These are phyloP conservation scores for Drosophila mercatorum DNA, from an alignment of 2,888 invertebrate species.

Conservation along the genomic window DNA sequence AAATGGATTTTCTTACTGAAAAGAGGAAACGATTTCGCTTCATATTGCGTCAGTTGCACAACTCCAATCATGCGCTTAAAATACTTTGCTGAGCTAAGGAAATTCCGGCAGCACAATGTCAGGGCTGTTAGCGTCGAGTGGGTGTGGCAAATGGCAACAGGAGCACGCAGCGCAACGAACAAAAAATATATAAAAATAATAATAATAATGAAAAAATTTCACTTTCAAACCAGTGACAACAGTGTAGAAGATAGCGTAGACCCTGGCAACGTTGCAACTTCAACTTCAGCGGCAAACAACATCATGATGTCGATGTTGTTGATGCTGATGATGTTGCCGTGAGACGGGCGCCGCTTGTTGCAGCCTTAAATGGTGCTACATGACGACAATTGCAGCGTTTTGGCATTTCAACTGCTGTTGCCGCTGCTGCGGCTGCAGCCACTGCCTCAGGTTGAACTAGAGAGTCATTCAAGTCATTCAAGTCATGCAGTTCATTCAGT, in stretches of 20 bases:
- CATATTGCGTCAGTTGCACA: constrained; percentile 6
- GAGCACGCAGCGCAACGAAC: constrained; percentile 3
- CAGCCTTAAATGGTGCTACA: constrained; percentile 63
- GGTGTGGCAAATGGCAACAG: constrained; percentile 4
- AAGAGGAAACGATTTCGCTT: neutral
- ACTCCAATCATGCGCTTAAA: constrained; percentile 5
- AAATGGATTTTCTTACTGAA: constrained; percentile 6
- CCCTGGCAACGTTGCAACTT: constrained; percentile 22
- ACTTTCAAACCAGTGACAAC: constrained; percentile 63
- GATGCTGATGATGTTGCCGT: neutral
- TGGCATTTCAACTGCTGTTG: constrained; percentile 49
- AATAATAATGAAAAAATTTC: constrained; percentile 46
- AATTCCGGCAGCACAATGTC: constrained; percentile 28
- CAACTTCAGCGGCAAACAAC: constrained; percentile 20
- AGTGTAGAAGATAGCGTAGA: constrained; percentile 24
- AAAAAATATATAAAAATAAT: neutral
- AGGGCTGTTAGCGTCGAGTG: constrained; percentile 21
- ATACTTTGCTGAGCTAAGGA: constrained; percentile 8
- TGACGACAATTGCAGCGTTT: constrained; percentile 56
- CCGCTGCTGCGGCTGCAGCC: constrained; percentile 11
- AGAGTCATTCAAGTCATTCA: constrained; percentile 29
- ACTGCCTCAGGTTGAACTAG: constrained; percentile 7
- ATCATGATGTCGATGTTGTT: constrained; percentile 5
- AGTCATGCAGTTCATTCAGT: constrained; percentile 32
- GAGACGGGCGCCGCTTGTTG: constrained; percentile 35